phyloP scores from a whole-genome alignment of 1,140 invertebrate genomes.

The Melitaea cinxia region DNA sequence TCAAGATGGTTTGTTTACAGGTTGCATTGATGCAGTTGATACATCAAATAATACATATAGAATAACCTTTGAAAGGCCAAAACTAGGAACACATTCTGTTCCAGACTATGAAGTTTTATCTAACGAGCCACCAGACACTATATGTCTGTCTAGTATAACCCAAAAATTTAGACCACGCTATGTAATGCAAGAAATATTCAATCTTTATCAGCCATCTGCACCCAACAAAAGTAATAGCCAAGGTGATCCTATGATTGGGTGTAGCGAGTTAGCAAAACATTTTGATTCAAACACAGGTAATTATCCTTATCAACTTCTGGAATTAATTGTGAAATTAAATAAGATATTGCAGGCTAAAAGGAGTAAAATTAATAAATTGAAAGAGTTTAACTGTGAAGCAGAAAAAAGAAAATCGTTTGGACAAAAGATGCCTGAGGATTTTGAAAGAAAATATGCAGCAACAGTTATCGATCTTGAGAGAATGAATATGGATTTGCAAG shows the following conservation, averaged over 20 bases:
- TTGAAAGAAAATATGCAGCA: constrained; percentile 94
- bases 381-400: constrained; percentile 94
- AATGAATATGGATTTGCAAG: constrained; percentile 94
- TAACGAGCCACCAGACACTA: constrained; percentile 94
- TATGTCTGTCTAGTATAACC: constrained; percentile 92
- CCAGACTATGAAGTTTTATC: constrained; percentile 98
- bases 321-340: constrained; percentile 92
- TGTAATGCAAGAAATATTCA: constrained; percentile 79
- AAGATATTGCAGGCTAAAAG: constrained; percentile 94
- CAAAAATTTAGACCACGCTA: constrained; percentile 88
- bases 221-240: constrained; percentile 61
- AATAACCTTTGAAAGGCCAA: constrained; percentile 96
- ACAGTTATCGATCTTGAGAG: constrained; percentile 95
- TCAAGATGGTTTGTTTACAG: constrained; percentile 98
- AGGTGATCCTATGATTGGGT: constrained; percentile 82
- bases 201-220: constrained; percentile 59
- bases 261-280: constrained; percentile 66
- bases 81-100: constrained; percentile 97
- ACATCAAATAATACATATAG: constrained; percentile 98
- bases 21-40: constrained; percentile 98
- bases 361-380: constrained; percentile 89
- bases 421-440: constrained; percentile 90
- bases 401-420: constrained; percentile 93
- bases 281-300: constrained; percentile 86
- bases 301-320: constrained; percentile 92